These are phyloP conservation scores for Mongoloraphidia duomilia DNA, from an alignment of 2,888 invertebrate species.

Conservation along the genomic window DNA sequence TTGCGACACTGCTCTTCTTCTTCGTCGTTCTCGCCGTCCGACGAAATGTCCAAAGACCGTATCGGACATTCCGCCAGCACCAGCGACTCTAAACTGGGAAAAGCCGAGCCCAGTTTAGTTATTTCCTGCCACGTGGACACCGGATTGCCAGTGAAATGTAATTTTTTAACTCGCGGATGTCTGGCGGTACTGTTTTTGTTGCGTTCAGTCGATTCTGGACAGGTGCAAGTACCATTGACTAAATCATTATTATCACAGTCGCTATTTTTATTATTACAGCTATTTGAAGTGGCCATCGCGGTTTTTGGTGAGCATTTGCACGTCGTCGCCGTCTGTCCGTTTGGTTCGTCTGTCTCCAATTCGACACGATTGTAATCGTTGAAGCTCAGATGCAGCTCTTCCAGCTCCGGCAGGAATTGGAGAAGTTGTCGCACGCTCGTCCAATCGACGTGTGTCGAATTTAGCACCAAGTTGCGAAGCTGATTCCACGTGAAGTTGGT, in stretches of 20 bases:
- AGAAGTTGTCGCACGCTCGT: constrained; percentile 62
- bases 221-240: neutral
- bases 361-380: constrained; percentile 74
- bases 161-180: constrained; percentile 56
- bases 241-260: neutral
- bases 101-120: constrained; percentile 67
- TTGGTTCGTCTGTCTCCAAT: constrained; percentile 32
- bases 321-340: constrained; percentile 27
- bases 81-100: constrained; percentile 72
- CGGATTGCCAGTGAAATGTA: constrained; percentile 81
- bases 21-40: constrained; percentile 13
- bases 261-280: constrained; percentile 18
- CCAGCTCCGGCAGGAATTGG: constrained; percentile 60
- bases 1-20: constrained; percentile 2
- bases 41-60: constrained; percentile 30
- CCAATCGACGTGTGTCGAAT: constrained; percentile 81
- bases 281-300: constrained; percentile 5
- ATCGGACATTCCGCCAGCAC: constrained; percentile 79
- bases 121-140: constrained; percentile 76
- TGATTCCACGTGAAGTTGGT: constrained; percentile 35
- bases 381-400: constrained; percentile 84
- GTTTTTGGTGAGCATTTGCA: constrained; percentile 7
- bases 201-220: too few species aligned
- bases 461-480: constrained; percentile 66
- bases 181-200: constrained; percentile 10